These are phyloP conservation scores for Nemotelus nigrinus DNA, from an alignment of 2,888 invertebrate species.

Conservation along the genomic window DNA sequence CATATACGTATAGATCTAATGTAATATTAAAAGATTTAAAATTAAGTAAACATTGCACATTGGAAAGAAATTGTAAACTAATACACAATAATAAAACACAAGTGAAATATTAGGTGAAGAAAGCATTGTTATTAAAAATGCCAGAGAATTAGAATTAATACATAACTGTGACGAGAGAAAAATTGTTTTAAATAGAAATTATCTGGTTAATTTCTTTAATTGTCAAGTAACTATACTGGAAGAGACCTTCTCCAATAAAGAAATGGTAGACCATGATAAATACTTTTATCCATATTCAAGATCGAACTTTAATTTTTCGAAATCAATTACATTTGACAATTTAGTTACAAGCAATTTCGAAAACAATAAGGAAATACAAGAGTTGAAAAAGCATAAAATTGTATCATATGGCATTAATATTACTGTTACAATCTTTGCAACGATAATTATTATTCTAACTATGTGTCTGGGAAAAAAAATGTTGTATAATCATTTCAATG, in stretches of 20 bases:
- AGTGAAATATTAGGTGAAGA: background rate
- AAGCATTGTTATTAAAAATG: conserved; percentile 1
- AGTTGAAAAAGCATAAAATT: background rate
- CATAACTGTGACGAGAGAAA: conserved; percentile 20
- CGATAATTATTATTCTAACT: background rate
- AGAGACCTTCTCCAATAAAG: background rate
- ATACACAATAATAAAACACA: background rate
- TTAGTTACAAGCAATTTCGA: background rate
- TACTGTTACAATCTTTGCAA: background rate
- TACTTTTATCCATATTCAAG: background rate
- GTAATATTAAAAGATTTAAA: conserved; percentile 17
- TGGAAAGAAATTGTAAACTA: conserved; percentile 7
- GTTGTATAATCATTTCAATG: background rate
- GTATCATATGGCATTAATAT: background rate
- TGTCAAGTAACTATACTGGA: background rate
- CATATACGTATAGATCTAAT: background rate
- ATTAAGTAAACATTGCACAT: conserved; percentile 25
- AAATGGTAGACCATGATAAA: background rate
- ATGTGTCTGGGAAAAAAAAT: background rate
- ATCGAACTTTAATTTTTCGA: background rate
- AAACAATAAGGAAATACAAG: background rate
- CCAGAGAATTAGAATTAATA: conserved; percentile 6
- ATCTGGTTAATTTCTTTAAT: conserved; percentile 12
- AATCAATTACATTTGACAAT: background rate
- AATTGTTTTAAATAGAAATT: background rate